Conservation (phyloP, 2,888 invertebrate genomes). For the Catonia carolina region DNA sequence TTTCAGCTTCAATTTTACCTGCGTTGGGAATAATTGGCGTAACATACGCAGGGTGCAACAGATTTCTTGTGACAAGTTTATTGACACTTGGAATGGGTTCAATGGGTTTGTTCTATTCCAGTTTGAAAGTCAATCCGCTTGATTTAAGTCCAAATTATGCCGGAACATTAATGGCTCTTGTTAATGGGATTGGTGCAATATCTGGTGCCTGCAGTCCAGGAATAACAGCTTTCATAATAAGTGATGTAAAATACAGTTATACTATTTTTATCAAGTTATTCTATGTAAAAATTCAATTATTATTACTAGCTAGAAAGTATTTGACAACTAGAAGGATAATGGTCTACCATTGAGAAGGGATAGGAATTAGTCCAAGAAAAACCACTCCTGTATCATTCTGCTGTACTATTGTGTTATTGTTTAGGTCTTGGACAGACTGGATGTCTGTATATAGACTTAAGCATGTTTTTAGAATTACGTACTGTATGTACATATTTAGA, state of each 20-base stretch:
- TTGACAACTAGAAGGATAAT: no score
- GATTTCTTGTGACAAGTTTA: slow-evolving; percentile 50
- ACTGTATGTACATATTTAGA: no score
- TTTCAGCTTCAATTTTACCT: slow-evolving; percentile 55
- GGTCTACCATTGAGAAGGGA: no score
- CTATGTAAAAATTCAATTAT: no score
- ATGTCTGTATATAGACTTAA: no score
- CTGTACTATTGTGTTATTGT: no score
- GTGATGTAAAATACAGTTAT: slow-evolving; percentile 3
- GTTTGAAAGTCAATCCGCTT: slow-evolving; percentile 60
- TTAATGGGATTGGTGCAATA: slow-evolving; percentile 54
- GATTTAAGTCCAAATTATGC: slow-evolving; percentile 60
- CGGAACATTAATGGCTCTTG: slow-evolving; percentile 55
- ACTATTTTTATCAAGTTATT: no score
- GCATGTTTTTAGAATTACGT: no score
- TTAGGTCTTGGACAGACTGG: no score
- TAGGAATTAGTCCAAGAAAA: no score
- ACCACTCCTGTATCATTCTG: no score
- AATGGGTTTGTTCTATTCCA: slow-evolving; percentile 62
- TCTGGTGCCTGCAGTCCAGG: slow-evolving; percentile 56
- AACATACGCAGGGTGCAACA: slow-evolving; percentile 59
- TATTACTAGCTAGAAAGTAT: no score
- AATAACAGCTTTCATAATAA: slow-evolving; percentile 35
- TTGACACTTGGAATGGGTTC: slow-evolving; percentile 60
- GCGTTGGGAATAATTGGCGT: slow-evolving; percentile 59